Conservation (phyloP, 2,797 vertebrate genomes). For the Tadarida brasiliensis region DNA sequence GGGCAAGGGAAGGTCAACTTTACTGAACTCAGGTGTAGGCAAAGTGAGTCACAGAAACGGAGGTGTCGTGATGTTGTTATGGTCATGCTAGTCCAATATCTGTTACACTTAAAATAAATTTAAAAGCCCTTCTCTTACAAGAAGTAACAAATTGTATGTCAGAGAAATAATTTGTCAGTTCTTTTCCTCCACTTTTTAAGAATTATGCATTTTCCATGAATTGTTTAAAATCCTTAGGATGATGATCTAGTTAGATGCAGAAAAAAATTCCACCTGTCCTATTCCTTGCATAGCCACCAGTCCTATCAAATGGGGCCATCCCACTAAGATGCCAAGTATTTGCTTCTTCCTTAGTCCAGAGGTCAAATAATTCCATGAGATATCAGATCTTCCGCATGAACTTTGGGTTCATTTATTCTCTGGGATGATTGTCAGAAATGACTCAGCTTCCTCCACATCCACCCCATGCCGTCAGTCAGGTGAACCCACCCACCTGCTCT, state of each 20-base stretch:
- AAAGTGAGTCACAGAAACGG: neutral
- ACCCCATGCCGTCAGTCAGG: neutral
- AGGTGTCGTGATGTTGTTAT: neutral
- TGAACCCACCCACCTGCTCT: neutral
- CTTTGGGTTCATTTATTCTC: neutral
- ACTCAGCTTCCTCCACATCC: neutral
- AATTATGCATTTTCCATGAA: neutral
- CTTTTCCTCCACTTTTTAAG: neutral
- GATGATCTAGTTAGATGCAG: neutral
- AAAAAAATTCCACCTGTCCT: neutral
- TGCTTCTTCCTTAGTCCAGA: slow-evolving; percentile 4
- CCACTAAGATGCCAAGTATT: neutral
- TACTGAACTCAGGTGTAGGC: neutral
- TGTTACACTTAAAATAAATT: neutral
- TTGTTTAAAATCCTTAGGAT: neutral
- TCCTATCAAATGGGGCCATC: neutral
- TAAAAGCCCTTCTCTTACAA: neutral
- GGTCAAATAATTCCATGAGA: neutral
- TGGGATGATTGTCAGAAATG: neutral
- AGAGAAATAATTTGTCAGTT: neutral
- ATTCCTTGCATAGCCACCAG: neutral
- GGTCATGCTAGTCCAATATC: neutral
- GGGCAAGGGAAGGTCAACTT: neutral
- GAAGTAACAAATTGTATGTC: neutral
- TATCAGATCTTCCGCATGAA: neutral